These are phyloP conservation scores for Seriola quinqueradiata DNA, from an alignment of 2,113 vertebrate genomes.

Conservation along the genomic window DNA sequence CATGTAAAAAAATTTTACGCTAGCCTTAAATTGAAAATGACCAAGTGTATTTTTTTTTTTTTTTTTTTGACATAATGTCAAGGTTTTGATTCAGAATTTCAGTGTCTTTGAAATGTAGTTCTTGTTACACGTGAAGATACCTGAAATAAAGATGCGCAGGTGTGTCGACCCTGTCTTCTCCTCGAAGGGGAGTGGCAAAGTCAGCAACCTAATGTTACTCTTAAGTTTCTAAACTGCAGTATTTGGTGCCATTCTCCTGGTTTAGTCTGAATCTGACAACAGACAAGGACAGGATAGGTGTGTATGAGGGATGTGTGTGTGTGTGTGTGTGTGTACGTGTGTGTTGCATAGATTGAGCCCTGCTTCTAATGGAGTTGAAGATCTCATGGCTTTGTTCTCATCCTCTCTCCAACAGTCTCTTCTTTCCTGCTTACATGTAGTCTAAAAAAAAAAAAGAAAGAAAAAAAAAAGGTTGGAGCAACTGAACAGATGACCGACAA, in stretches of 20 bases:
- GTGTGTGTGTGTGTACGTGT: constrained; percentile 16
- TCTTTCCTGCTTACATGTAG: constrained; percentile 58
- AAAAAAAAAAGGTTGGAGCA: constrained; percentile 59
- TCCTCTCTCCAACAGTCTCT: constrained; percentile 34
- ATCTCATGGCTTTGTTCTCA: constrained; percentile 54
- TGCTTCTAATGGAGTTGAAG: constrained; percentile 36
- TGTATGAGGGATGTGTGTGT: constrained; percentile 12
- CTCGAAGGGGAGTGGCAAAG: background rate
- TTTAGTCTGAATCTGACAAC: constrained; percentile 27
- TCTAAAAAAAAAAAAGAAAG: constrained; percentile 18
- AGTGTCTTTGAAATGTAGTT: constrained; percentile 54
- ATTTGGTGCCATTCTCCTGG: constrained; percentile 69
- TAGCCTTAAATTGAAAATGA: constrained; percentile 71
- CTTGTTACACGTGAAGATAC: constrained; percentile 44
- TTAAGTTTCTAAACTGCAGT: constrained; percentile 43
- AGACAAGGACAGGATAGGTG: constrained; percentile 31
- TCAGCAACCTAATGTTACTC: constrained; percentile 21
- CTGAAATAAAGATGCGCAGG: constrained; percentile 43
- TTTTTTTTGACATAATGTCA: background rate
- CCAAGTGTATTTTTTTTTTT: constrained; percentile 41
- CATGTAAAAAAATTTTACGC: constrained; percentile 47
- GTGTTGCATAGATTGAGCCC: constrained; percentile 25
- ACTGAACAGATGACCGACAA: constrained; percentile 77
- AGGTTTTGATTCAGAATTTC: constrained; percentile 39
- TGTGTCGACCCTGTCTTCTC: constrained; percentile 19